Evolutionary conservation across 2,113 vertebrate species (phyloP).

Genomic region (Neopipo cinnamomea): DNA sequence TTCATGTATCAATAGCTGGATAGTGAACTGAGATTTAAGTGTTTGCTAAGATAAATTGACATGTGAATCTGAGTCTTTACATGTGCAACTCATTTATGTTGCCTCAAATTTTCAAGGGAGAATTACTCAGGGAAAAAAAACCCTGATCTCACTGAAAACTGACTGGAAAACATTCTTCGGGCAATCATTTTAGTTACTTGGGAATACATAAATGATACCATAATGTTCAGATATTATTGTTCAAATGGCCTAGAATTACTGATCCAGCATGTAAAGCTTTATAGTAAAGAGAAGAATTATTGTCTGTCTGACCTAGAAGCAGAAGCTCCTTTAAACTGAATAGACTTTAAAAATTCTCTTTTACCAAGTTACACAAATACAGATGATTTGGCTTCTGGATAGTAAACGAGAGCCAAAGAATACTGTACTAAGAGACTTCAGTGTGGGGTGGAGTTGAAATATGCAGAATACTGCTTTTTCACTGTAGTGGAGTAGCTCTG

Average conservation of each 20-base stretch:
- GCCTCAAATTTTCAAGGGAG: constrained; percentile 22
- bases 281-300: constrained; percentile 25
- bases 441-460: not conserved
- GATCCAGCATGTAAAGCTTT: not conserved
- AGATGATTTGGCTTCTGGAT: constrained; percentile 47
- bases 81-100: constrained; percentile 19
- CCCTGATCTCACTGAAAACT: not conserved
- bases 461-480: not conserved
- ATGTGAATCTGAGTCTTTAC: not conserved
- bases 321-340: constrained; percentile 15
- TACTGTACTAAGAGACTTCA: not conserved
- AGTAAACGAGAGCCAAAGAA: constrained; percentile 26
- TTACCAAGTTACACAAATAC: constrained; percentile 56
- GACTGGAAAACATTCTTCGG: constrained; percentile 1
- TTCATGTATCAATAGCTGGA: not conserved
- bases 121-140: not conserved
- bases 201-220: constrained; percentile 23
- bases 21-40: not conserved
- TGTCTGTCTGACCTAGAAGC: constrained; percentile 38
- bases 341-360: constrained; percentile 4
- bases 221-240: not conserved
- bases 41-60: not conserved
- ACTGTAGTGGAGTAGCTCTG: not conserved
- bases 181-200: not conserved
- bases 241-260: constrained; percentile 10